These are phyloP conservation scores for Galeopterus variegatus DNA, from an alignment of 2,113 vertebrate genomes.

Conservation along the genomic window DNA sequence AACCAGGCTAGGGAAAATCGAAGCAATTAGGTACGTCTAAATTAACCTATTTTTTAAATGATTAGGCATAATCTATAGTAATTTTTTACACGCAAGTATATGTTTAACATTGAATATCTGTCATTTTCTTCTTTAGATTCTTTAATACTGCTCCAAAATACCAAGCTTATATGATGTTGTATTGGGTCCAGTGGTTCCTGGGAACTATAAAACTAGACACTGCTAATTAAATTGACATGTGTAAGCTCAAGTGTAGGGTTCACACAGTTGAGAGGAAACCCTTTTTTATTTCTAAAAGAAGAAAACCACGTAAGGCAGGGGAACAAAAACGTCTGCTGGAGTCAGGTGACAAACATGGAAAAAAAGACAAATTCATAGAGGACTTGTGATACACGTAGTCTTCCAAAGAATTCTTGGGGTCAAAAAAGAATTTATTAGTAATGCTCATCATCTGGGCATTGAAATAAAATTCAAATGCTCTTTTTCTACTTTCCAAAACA, in stretches of 20 bases:
- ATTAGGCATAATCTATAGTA: not conserved
- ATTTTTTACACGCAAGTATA: not conserved
- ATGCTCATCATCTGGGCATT: not conserved
- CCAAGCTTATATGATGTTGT: not conserved
- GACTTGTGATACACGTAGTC: not conserved
- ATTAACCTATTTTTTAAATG: conserved; percentile 63
- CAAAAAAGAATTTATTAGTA: not conserved
- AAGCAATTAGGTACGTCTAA: conserved; percentile 39
- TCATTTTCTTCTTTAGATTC: conserved; percentile 55
- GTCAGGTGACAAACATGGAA: not conserved
- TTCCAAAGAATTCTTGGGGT: not conserved
- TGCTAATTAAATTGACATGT: conserved; percentile 70
- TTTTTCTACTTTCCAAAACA: not conserved
- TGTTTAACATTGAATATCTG: conserved; percentile 31
- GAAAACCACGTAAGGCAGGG: not conserved
- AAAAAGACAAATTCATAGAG: not conserved
- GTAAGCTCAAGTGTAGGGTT: conserved; percentile 41
- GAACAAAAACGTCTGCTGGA: not conserved
- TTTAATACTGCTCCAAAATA: conserved; percentile 36
- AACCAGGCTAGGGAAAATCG: not conserved
- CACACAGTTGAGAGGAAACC: not conserved
- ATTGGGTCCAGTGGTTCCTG: not conserved
- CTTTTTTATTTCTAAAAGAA: not conserved
- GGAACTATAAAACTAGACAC: conserved; percentile 68
- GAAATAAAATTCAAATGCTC: conserved; percentile 2